Conservation (phyloP, 2,113 vertebrate genomes). For the Anguilla rostrata region DNA sequence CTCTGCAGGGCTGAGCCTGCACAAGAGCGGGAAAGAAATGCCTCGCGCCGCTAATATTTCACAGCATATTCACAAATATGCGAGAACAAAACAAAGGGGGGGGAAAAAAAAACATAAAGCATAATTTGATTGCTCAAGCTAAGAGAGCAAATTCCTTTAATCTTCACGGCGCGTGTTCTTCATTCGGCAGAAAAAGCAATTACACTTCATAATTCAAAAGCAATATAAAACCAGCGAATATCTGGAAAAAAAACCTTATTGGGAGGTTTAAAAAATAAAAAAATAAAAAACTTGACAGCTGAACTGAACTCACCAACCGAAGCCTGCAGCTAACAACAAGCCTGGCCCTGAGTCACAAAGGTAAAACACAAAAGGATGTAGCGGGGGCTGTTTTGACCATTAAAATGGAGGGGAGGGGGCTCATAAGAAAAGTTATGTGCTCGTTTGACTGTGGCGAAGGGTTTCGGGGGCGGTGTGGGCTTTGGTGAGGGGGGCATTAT, state of each 20-base stretch:
- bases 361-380: neutral
- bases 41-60: neutral
- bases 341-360: neutral
- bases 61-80: neutral
- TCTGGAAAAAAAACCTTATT: neutral
- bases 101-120: neutral
- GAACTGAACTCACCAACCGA: neutral
- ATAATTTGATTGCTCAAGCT: neutral
- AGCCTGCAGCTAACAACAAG: neutral
- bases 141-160: constrained; percentile 8
- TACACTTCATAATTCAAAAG: constrained; percentile 2
- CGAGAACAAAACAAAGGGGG: neutral
- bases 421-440: constrained; percentile 72
- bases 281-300: neutral
- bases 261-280: neutral
- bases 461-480: constrained; percentile 56
- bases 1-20: constrained; percentile 1
- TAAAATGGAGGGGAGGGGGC: constrained; percentile 40
- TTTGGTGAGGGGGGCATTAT: constrained; percentile 49
- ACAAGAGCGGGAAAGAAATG: neutral
- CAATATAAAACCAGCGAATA: neutral
- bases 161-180: constrained; percentile 7
- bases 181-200: neutral
- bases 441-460: constrained; percentile 72
- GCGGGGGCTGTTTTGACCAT: neutral